Base-by-base conservation (phyloP, 2,113 vertebrate species). In the Xenopus borealis region DNA sequence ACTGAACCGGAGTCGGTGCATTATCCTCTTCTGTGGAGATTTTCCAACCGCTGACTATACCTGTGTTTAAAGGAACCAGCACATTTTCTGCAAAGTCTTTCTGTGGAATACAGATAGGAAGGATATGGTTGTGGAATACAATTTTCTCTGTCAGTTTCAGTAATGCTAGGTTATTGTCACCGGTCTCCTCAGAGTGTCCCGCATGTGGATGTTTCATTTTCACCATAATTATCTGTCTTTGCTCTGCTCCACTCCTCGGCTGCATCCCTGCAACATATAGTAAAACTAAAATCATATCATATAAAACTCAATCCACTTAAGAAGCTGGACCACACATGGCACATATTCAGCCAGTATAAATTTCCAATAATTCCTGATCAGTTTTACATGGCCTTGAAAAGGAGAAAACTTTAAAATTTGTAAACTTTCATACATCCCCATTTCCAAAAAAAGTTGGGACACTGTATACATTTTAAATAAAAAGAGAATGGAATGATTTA, bases 21-120 rank as follows among this genome's bases (percentile, higher is more conserved):
- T n/a, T 62, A 0, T 78, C 45, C 0, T 59, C 62, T 67, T 1
- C 72, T 75, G 1, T 75, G 66, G 8, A 69, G 27, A 45, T n/a
- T 6, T 17, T 81, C 80, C 82, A 87, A 8, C 84, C 80, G 0
- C 88, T 72, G 7, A 90, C 78, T 1, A 79, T 79, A 0, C 89
- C 93, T 1, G 9, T 16, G 13, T 79, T 63, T 44, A 86, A 81
- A 14, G 88, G 86, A 84, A 94, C 93, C 75, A 98, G 83, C 57
- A 95, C 33, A 0, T 93, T 89, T 69, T 98, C 94, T 0, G 92
- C 87, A 75, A 95, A 97, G 79, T 97, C 95, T 64, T 88, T 89
- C 61, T 92, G 91, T 0, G 97, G 93, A 14, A 86, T 64, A 74
- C 96, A 98, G 10, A 94, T 80, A 2, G 92, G 91, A 66, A 90